A percentile compares a stretch with the other conserved stretches of the same genome.
phyloP scores from a whole-genome alignment of 2,113 vertebrate species.

The Pterophyllum scalare region DNA sequence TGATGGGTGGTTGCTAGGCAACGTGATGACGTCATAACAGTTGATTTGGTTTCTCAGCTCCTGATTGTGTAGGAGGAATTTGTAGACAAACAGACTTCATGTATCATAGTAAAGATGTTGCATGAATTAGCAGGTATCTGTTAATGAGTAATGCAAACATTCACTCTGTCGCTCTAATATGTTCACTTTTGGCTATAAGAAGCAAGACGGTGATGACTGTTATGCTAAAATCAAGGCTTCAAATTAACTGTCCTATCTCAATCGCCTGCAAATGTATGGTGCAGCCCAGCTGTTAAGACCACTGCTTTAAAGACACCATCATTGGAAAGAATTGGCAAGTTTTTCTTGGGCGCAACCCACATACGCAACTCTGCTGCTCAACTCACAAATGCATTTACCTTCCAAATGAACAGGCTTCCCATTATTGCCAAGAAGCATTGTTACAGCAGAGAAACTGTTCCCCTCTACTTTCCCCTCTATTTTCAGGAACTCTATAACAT shows the following conservation, averaged over 20 bases:
- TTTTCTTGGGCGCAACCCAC: no score
- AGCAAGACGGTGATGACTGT: not conserved
- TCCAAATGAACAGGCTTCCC: no score
- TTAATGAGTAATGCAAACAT: not conserved
- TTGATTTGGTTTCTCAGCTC: accelerated
- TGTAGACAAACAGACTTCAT: not conserved
- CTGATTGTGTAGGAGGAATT: not conserved
- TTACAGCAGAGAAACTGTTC: no score
- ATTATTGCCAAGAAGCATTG: no score
- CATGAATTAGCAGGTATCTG: not conserved
- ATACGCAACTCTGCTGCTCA: no score
- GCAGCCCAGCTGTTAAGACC: not conserved
- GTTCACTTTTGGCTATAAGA: not conserved
- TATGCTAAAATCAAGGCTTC: not conserved
- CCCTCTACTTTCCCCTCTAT: accelerated
- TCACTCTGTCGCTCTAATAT: accelerated
- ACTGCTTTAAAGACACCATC: not conserved
- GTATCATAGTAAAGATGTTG: not conserved
- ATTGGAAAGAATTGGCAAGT: no score
- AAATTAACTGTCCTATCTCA: not conserved
- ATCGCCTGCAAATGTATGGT: not conserved
- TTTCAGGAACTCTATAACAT: not conserved
- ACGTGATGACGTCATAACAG: not conserved
- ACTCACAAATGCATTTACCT: no score
- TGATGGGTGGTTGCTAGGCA: not conserved